Evolutionary conservation across 1,140 invertebrate genomes (phyloP), one percentile per base, ranked within the genome.

Genomic region (Macrobrachium rosenbergii): DNA sequence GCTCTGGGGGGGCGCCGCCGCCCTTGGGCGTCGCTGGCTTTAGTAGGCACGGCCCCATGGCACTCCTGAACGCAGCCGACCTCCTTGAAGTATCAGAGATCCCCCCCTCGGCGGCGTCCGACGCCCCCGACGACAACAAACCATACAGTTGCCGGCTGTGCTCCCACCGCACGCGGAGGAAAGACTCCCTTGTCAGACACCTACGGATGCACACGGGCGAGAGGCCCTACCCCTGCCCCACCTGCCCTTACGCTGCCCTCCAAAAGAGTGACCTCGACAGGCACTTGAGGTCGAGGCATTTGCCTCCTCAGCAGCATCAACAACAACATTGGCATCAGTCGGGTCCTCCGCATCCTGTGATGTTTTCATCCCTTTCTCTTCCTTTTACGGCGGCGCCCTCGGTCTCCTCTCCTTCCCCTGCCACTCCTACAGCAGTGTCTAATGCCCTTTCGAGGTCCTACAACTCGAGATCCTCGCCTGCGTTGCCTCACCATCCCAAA

Each of bases 281-380:
- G 76, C 92, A 94, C 90, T 93, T 94, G 12, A 91, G 94, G 58
- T 91, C 94, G 69, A 93, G 94, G 52, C 93, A 94, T 88, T 17
- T 78, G 2, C 84, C 62, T 10, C 37, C 14, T 17, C 16, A 45
- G 5, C 28, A 16, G 17, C 43, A 37, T 17, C 76, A 78, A 17
- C 76, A n/a, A 19, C 76, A 59, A 16, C 76, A 11, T 7, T 52
- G 59, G 43, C n/a, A 21, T 8, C 58, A n/a, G n/a, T 59, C 37
- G 58, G 19, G 19, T 8, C 8, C 19, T 21, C 76, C 78, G 0
- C 23, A 7, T 16, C 78, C 59, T 37, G 58, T 21, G 43, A 21
- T 60, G 5, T 17, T 37, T 63, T 58, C 78, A 5, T 8, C 45
- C 45, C n/a, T 11, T 16, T 0, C 76, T 59, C 21, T 23, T 21